These are phyloP conservation scores for Nibea coibor DNA, from an alignment of 2,113 vertebrate genomes.

Conservation along the genomic window DNA sequence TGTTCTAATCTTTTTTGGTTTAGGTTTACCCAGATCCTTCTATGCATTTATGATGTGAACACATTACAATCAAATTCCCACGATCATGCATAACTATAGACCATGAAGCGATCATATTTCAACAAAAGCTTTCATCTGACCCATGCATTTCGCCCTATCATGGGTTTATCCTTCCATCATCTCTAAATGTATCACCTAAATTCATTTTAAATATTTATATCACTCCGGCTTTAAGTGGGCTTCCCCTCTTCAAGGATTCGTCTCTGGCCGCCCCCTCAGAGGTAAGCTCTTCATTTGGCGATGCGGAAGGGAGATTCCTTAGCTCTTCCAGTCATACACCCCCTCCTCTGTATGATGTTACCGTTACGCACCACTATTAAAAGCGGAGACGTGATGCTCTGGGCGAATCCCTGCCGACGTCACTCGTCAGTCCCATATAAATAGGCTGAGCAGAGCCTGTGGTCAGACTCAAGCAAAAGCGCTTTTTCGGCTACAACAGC, in stretches of 20 bases:
- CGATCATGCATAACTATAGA: not conserved
- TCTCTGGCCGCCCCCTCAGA: conserved; percentile 67
- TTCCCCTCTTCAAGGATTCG: conserved; percentile 63
- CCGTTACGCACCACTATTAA: conserved; percentile 79
- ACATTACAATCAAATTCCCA: not conserved
- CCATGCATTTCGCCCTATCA: not conserved
- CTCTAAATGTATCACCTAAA: conserved; percentile 14
- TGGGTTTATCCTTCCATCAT: not conserved
- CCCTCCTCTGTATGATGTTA: conserved; percentile 72
- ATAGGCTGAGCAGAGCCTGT: conserved; percentile 61
- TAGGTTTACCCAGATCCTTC: no score
- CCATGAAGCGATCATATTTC: not conserved
- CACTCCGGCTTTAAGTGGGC: conserved; percentile 60
- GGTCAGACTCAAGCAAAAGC: conserved; percentile 65
- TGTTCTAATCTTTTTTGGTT: no score
- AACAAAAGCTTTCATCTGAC: not conserved
- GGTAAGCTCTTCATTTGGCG: conserved; percentile 74
- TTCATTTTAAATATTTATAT: conserved; percentile 58
- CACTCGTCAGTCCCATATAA: conserved; percentile 79
- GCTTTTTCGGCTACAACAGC: conserved; percentile 22
- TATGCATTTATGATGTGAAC: not conserved
- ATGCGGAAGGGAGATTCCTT: conserved; percentile 83
- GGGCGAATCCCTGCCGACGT: conserved; percentile 84
- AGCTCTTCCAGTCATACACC: conserved; percentile 72
- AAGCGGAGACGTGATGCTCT: conserved; percentile 77